phyloP scores from a whole-genome alignment of 2,888 invertebrate species.

The Chesias legatella region DNA sequence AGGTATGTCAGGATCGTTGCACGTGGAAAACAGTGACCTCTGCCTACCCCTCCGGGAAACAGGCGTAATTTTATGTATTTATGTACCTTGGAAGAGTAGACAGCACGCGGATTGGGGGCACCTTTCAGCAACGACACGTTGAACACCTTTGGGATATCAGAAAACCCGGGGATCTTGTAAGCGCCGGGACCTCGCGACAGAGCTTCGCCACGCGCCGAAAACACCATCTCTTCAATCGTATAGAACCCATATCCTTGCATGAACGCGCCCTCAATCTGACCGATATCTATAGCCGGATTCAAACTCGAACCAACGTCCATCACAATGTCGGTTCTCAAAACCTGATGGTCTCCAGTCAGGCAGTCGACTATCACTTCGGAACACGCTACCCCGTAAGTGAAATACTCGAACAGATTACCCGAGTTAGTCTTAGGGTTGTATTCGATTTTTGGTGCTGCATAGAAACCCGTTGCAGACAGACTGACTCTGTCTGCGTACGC shows the following conservation, averaged over 20 bases:
- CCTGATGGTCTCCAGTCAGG: constrained; percentile 91
- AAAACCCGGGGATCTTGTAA: constrained; percentile 92
- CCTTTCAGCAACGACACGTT: constrained; percentile 91
- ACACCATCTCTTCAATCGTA: constrained; percentile 89
- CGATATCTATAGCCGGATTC: constrained; percentile 94
- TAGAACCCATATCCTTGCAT: constrained; percentile 92
- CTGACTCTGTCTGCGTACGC: constrained; percentile 86
- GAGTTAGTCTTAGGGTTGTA: constrained; percentile 82
- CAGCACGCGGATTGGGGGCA: constrained; percentile 89
- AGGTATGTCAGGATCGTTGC: no score
- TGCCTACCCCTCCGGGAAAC: no score
- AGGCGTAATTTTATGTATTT: no score
- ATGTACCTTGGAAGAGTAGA: constrained; percentile 92
- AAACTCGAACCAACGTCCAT: constrained; percentile 95
- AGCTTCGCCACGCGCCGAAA: constrained; percentile 85
- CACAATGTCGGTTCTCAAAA: constrained; percentile 90
- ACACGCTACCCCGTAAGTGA: constrained; percentile 88
- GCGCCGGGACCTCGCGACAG: constrained; percentile 89
- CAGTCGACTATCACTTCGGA: constrained; percentile 93
- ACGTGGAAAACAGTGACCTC: no score
- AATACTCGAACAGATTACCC: constrained; percentile 87
- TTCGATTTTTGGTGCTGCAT: constrained; percentile 83
- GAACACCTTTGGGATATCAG: constrained; percentile 90
- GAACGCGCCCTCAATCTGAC: constrained; percentile 94
- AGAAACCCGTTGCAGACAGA: constrained; percentile 87